Conservation (phyloP, 2,113 vertebrate genomes). For the Australoheros scitulus region DNA sequence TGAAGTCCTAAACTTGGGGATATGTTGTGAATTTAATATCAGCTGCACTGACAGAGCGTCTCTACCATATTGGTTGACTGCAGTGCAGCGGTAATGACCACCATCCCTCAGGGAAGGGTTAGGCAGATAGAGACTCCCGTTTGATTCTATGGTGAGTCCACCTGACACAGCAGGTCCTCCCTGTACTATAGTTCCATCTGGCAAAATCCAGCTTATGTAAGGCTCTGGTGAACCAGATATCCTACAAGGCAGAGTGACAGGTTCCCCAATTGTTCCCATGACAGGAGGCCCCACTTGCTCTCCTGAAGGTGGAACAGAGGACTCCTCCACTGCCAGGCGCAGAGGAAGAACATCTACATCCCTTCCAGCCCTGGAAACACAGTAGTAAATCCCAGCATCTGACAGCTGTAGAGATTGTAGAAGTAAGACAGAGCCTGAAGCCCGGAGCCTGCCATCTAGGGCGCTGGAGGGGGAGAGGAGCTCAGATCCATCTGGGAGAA, state of each 20-base stretch:
- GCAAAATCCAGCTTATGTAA: conserved; percentile 87
- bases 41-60: conserved; percentile 82
- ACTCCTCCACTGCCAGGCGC: conserved; percentile 82
- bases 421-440: conserved; percentile 78
- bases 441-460: conserved; percentile 67
- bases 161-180: conserved; percentile 71
- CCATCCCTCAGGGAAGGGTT: conserved; percentile 75
- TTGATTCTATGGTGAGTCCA: conserved; percentile 70
- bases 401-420: conserved; percentile 71
- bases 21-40: conserved; percentile 74
- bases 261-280: conserved; percentile 78
- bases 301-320: conserved; percentile 66
- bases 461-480: conserved; percentile 75
- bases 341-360: conserved; percentile 79
- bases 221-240: conserved; percentile 82
- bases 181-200: conserved; percentile 76
- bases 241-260: conserved; percentile 80
- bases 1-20: conserved; percentile 62
- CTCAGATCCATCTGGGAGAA: conserved; percentile 86
- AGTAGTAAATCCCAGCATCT: conserved; percentile 89
- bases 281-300: conserved; percentile 66
- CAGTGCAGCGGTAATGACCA: conserved; percentile 89
- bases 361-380: conserved; percentile 78
- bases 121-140: conserved; percentile 85
- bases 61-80: conserved; percentile 84